Evolutionary conservation across 2,888 invertebrate species (phyloP).

Genomic region (Embidobia sp.): DNA sequence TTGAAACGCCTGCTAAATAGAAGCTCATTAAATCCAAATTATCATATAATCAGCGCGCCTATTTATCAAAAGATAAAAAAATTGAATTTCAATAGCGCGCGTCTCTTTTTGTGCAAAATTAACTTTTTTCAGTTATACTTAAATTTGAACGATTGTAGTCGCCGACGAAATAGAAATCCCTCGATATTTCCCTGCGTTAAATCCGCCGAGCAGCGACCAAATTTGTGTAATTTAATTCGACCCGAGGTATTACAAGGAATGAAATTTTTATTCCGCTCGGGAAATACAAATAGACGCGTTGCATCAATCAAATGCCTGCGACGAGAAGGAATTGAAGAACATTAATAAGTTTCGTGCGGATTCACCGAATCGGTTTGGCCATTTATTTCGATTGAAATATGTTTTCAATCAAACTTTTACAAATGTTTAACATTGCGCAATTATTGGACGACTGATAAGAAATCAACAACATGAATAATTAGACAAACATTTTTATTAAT

Average conservation of each 20-base stretch:
- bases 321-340: not conserved
- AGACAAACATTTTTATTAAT: too few species aligned
- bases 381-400: too few species aligned
- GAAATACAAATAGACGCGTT: constrained; percentile 8
- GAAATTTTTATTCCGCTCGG: constrained; percentile 1
- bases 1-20: too few species aligned
- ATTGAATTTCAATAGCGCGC: too few species aligned
- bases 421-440: too few species aligned
- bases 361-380: not conserved
- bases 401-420: too few species aligned
- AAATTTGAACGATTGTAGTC: not conserved
- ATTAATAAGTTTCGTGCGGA: not conserved
- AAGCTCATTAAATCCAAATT: too few species aligned
- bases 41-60: too few species aligned
- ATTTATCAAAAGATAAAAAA: too few species aligned
- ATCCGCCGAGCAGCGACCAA: constrained; percentile 1
- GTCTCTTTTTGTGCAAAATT: constrained; percentile 2
- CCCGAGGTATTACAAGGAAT: constrained; percentile 1
- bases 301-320: constrained; percentile 1
- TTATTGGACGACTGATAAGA: too few species aligned
- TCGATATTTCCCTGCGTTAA: constrained; percentile 6
- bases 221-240: constrained; percentile 17
- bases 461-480: too few species aligned
- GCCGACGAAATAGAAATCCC: constrained; percentile 6
- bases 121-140: constrained; percentile 5